Conservation (phyloP, 2,888 invertebrate species). For the Ophonus ardosiacus region DNA sequence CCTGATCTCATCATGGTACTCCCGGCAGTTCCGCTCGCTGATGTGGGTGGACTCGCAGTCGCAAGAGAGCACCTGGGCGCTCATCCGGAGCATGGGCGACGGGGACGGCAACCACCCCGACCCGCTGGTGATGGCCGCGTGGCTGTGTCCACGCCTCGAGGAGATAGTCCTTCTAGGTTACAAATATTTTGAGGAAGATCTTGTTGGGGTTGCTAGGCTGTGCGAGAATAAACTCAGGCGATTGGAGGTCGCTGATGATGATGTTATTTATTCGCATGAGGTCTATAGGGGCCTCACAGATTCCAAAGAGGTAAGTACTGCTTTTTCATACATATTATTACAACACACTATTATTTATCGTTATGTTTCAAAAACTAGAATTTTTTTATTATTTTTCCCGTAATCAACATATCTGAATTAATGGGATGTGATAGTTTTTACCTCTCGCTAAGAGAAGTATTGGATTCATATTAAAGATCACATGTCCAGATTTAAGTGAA, state of each 20-base stretch:
- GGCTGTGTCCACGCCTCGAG: slow-evolving; percentile 80
- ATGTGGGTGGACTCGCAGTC: slow-evolving; percentile 80
- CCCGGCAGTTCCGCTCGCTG: slow-evolving; percentile 78
- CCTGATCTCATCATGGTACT: slow-evolving; percentile 77
- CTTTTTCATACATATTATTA: too few relatives aligned
- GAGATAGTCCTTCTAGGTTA: slow-evolving; percentile 81
- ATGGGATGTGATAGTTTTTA: too few relatives aligned
- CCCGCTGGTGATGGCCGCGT: slow-evolving; percentile 82
- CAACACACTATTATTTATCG: too few relatives aligned
- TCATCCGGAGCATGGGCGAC: slow-evolving; percentile 49
- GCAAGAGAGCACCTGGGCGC: slow-evolving; percentile 67
- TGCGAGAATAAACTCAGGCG: slow-evolving; percentile 78
- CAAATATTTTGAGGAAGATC: slow-evolving; percentile 80
- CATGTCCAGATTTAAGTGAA: too few relatives aligned
- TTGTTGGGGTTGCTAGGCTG: slow-evolving; percentile 82
- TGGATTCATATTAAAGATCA: too few relatives aligned
- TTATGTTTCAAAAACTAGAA: too few relatives aligned
- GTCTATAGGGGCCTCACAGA: slow-evolving; percentile 65
- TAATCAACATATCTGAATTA: too few relatives aligned
- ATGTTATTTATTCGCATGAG: slow-evolving; percentile 72
- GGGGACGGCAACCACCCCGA: slow-evolving; percentile 74
- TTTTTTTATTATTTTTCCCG: too few relatives aligned
- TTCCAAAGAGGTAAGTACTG: slow-evolving; percentile 65
- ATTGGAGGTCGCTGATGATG: slow-evolving; percentile 79
- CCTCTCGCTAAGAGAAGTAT: too few relatives aligned